Percentiles rank a stretch among this genome's conserved stretches.
Evolutionary conservation across 2,888 invertebrate species (phyloP).

Genomic region (Athrips mouffetella): DNA sequence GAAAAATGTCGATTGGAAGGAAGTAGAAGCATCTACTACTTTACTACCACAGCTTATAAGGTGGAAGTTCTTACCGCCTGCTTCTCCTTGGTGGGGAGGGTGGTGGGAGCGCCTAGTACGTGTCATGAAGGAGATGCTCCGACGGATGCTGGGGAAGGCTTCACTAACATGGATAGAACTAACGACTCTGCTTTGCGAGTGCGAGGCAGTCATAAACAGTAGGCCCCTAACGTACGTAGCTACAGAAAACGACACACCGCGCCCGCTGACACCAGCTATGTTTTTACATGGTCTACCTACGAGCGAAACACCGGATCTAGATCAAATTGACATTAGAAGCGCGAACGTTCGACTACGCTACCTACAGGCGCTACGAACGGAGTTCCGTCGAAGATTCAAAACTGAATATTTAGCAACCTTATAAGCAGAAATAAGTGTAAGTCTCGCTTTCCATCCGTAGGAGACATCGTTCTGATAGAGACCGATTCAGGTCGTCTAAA

Average conservation of each 20-base stretch:
- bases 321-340: neutral
- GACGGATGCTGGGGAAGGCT: slow-evolving; percentile 40
- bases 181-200: slow-evolving; percentile 19
- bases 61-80: slow-evolving; percentile 46
- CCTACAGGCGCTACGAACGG: neutral
- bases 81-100: slow-evolving; percentile 56
- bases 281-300: neutral
- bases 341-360: neutral
- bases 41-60: slow-evolving; percentile 20
- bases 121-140: slow-evolving; percentile 41
- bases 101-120: slow-evolving; percentile 52
- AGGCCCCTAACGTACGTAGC: slow-evolving; percentile 18
- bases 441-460: neutral
- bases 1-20: slow-evolving; percentile 11
- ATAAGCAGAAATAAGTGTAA: neutral
- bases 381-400: neutral
- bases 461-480: neutral
- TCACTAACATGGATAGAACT: slow-evolving; percentile 15
- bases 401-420: neutral
- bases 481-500: neutral
- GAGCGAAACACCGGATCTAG: neutral
- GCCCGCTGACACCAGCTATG: slow-evolving; percentile 3
- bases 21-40: neutral
- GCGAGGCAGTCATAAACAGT: slow-evolving; percentile 18
- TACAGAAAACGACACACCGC: neutral